Percentiles rank a stretch among this genome's conserved stretches.
phyloP scores from a whole-genome alignment of 2,888 invertebrate species.

The Oscheius onirici region DNA sequence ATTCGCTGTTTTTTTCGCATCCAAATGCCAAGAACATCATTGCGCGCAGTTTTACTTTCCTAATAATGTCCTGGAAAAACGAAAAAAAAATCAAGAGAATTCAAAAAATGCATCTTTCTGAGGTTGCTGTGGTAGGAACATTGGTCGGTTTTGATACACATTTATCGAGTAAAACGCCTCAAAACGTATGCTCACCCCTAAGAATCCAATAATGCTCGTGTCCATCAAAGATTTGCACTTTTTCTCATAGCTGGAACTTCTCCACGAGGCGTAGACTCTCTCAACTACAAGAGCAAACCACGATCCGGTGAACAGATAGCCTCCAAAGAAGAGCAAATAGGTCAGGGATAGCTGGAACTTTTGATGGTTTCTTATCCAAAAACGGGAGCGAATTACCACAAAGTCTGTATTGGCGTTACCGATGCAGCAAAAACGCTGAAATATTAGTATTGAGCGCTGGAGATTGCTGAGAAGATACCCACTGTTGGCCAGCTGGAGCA shows the following conservation, averaged over 20 bases:
- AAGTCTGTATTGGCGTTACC: conserved; percentile 5
- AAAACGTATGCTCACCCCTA: neutral
- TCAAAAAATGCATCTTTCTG: no score
- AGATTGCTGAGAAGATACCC: neutral
- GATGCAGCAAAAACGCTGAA: conserved; percentile 24
- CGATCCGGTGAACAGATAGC: neutral
- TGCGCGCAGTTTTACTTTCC: no score
- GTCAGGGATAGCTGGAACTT: conserved; percentile 12
- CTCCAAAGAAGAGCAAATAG: conserved; percentile 1
- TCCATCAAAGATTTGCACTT: neutral
- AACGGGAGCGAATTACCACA: neutral
- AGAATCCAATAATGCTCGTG: neutral
- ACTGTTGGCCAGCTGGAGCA: conserved; percentile 15
- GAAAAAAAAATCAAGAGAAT: no score
- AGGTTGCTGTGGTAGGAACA: no score
- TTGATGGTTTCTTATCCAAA: neutral
- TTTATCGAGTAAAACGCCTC: no score
- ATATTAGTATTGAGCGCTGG: neutral
- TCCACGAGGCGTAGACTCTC: conserved; percentile 18
- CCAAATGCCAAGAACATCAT: no score
- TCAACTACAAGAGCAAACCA: conserved; percentile 20
- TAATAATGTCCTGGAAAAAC: no score
- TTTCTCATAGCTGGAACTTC: conserved; percentile 4
- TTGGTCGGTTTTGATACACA: no score
- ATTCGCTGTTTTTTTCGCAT: no score